Percentiles rank a stretch among this genome's conserved stretches.
Evolutionary conservation across 2,888 invertebrate species (phyloP).

Genomic region (Platycheirus rosarum): DNA sequence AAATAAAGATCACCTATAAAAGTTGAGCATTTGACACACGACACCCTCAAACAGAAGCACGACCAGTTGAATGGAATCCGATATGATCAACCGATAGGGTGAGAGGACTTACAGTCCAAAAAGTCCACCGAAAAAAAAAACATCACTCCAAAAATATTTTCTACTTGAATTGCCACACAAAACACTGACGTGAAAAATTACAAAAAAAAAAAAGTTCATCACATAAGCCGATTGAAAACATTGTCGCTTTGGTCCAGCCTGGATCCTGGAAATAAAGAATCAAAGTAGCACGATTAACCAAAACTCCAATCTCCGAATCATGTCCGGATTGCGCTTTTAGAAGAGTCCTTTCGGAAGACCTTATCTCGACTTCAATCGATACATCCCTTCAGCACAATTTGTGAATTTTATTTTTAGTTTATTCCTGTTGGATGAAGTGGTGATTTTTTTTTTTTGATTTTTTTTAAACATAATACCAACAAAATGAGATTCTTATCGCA

Average conservation of each 20-base stretch:
- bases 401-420: too few relatives aligned
- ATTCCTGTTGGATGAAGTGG: slow-evolving; percentile 50
- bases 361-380: slow-evolving; percentile 57
- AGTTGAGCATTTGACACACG: slow-evolving; percentile 71
- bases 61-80: slow-evolving; percentile 69
- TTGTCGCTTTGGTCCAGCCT: slow-evolving; percentile 39
- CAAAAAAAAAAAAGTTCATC: slow-evolving; percentile 55
- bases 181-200: slow-evolving; percentile 11
- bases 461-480: slow-evolving; percentile 41
- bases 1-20: slow-evolving; percentile 54
- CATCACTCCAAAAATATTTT: slow-evolving; percentile 46
- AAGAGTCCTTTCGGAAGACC: slow-evolving; percentile 24
- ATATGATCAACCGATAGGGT: slow-evolving; percentile 70
- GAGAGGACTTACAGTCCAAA: slow-evolving; percentile 67
- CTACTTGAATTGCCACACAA: slow-evolving; percentile 55
- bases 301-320: slow-evolving; percentile 26
- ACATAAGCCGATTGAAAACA: slow-evolving; percentile 70
- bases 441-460: slow-evolving; percentile 69
- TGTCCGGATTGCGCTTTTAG: slow-evolving; percentile 57
- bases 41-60: slow-evolving; percentile 74
- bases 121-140: slow-evolving; percentile 31
- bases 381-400: slow-evolving; percentile 66
- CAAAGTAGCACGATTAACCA: slow-evolving; percentile 22
- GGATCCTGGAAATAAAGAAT: background rate
- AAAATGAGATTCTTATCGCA: slow-evolving; percentile 54